These are phyloP conservation scores for Xenotilapia leptura DNA, from an alignment of 2,113 vertebrate species.

Conservation along the genomic window DNA sequence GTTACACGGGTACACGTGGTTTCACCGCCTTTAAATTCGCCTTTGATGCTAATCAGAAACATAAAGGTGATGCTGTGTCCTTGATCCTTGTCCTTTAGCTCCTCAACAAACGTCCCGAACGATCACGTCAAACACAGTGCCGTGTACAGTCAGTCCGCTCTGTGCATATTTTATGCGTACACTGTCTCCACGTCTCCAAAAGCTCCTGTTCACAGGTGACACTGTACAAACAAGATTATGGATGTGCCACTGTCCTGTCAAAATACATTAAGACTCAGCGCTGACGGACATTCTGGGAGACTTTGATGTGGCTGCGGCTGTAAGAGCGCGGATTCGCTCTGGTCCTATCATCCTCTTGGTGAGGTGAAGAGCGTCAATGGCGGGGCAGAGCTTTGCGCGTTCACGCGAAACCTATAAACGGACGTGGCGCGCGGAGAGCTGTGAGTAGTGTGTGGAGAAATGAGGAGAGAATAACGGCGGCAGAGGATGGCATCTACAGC, in stretches of 20 bases:
- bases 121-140: neutral
- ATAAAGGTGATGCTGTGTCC: neutral
- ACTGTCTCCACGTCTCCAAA: neutral
- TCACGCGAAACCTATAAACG: slow-evolving; percentile 62
- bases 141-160: neutral
- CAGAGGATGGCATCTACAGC: neutral
- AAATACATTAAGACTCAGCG: neutral
- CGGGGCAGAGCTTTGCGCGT: slow-evolving; percentile 35
- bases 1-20: neutral
- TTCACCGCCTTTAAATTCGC: neutral
- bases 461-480: neutral
- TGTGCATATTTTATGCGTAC: neutral
- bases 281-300: neutral
- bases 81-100: neutral
- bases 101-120: neutral
- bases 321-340: neutral
- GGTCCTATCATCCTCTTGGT: neutral
- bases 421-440: slow-evolving; percentile 37
- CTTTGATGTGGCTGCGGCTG: slow-evolving; percentile 11
- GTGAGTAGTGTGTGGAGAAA: slow-evolving; percentile 3
- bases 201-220: neutral
- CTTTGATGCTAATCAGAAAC: neutral
- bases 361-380: neutral
- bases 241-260: neutral
- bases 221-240: neutral